Percentiles rank a stretch among this genome's conserved stretches.
These are phyloP conservation scores for Zootermopsis nevadensis DNA, from an alignment of 2,888 invertebrate genomes.

Conservation along the genomic window DNA sequence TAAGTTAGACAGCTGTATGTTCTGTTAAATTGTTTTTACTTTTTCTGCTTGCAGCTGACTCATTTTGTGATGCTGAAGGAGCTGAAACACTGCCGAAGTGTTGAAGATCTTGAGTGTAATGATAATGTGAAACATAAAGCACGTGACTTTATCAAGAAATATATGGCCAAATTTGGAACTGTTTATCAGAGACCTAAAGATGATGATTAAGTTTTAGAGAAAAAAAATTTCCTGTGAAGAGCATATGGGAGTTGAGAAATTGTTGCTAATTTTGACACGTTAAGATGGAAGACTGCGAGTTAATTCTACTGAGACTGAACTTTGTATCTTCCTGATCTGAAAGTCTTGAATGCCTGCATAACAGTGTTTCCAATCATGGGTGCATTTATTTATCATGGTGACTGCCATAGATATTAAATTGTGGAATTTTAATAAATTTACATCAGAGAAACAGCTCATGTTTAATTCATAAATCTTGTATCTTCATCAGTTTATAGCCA, in stretches of 20 bases:
- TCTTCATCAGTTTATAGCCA: constrained; percentile 1
- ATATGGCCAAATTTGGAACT: constrained; percentile 94
- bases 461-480: neutral
- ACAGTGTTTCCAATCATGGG: constrained; percentile 4
- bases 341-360: neutral
- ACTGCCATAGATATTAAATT: neutral
- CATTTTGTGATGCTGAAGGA: constrained; percentile 97
- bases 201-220: constrained; percentile 63
- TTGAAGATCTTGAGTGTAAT: constrained; percentile 86
- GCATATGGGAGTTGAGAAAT: neutral
- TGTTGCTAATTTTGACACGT: neutral
- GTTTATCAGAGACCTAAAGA: constrained; percentile 78
- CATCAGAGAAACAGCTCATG: neutral
- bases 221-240: neutral
- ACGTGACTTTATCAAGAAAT: constrained; percentile 93
- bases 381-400: neutral
- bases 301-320: neutral
- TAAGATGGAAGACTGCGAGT: neutral
- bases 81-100: constrained; percentile 88
- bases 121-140: constrained; percentile 95
- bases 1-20: neutral
- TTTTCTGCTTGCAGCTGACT: constrained; percentile 75
- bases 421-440: neutral
- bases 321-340: neutral
- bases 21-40: neutral